Evolutionary conservation across 2,113 vertebrate species (phyloP), one percentile per base, ranked within the genome.

Genomic region (Nothocercus julius): DNA sequence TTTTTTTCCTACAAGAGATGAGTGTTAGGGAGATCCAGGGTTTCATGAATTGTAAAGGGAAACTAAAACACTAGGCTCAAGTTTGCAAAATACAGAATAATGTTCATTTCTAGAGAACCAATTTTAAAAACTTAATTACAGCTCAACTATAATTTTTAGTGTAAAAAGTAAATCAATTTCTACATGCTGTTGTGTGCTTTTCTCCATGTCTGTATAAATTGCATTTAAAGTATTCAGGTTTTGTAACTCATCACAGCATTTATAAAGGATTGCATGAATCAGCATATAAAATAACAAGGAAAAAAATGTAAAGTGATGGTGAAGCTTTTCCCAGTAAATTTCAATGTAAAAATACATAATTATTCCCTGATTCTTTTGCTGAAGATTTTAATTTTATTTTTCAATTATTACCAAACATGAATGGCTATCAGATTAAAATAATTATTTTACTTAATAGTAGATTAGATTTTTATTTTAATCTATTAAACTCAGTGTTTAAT

Each of bases 381-480:
- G 25, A 56, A 62, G 59, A 49, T 20, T 70, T 1, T 4, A 40
- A 18, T 72, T 84, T 78, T 62, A 44, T 67, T 93, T 94, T 86
- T 84, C 30, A 81, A 70, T 4, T 81, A 42, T 17, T 4, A 86
- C 92, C 74, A 88, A 95, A 66, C 28, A 8, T 54, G 6, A 75
- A 73, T 66, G 18, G 84, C 63, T 91, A 8, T 68, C 81, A 67
- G 53, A 80, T 90, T 73, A 51, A 83, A 44, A 5, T 61, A 76
- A 78, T 51, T 78, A 58, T 87, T 95, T 90, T 89, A 6, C 56
- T 44, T 30, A 62, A 49, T 45, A 21, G 21, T 87, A 66, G 62
- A 51, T 77, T 80, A 63, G 40, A 84, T 92, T 92, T 88, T 88
- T 78, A 62, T 86, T 94, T 90, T 87, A 40, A 75, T 95, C 42